Conservation (phyloP, 2,797 vertebrate species). For the Megaceryle alcyon region DNA sequence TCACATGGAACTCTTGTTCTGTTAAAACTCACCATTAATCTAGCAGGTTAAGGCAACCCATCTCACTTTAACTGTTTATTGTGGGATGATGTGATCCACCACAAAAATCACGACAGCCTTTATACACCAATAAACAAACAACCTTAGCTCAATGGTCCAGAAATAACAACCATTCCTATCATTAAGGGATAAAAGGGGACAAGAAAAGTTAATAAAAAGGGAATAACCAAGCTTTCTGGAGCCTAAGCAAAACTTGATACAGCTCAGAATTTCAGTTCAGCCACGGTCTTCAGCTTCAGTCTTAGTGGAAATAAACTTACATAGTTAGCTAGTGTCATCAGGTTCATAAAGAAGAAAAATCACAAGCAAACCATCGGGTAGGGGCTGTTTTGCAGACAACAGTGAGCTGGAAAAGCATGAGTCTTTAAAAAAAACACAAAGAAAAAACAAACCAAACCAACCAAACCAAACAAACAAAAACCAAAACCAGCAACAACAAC, state of each 20-base stretch:
- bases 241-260: not conserved
- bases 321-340: not conserved
- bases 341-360: not conserved
- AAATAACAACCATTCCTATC: slow-evolving; percentile 54
- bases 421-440: not conserved
- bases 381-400: not conserved
- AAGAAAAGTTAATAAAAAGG: slow-evolving; percentile 28
- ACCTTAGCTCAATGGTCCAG: not conserved
- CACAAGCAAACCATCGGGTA: rapidly evolving
- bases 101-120: not conserved
- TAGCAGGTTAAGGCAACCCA: not conserved
- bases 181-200: slow-evolving; percentile 3
- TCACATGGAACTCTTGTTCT: not conserved
- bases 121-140: slow-evolving; percentile 53
- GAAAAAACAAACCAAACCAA: not conserved
- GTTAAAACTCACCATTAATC: slow-evolving; percentile 26
- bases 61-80: slow-evolving; percentile 44
- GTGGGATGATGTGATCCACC: slow-evolving; percentile 28
- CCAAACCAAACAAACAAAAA: no score
- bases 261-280: not conserved
- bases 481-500: not conserved
- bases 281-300: not conserved
- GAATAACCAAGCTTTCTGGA: slow-evolving; percentile 25
- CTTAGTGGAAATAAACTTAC: slow-evolving; percentile 23
- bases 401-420: not conserved